Evolutionary conservation across 2,113 vertebrate genomes (phyloP), one percentile per base, ranked within the genome.

Genomic region (Origma solitaria): DNA sequence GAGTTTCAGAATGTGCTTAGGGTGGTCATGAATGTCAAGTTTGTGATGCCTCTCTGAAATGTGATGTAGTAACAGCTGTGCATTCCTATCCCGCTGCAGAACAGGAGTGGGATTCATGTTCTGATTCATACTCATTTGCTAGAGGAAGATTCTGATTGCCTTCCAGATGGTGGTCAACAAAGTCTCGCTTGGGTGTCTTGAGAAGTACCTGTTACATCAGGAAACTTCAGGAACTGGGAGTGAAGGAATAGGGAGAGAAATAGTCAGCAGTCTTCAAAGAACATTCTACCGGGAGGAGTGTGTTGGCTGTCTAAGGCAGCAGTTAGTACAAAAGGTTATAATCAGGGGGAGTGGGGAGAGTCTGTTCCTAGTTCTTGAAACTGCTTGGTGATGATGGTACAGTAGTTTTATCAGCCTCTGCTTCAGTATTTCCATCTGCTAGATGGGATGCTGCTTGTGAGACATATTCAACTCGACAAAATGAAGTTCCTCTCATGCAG

Each of bases 51-150:
- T 94, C 42, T 91, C 78, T 94, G 84, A 73, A 94, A 66, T 95
- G 91, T 96, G 68, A 79, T 80, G 78, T 88, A 81, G 56, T 71
- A 90, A 90, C 96, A 97, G 95, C 94, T 96, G 92, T 91, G 64
- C 92, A 86, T 94, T 94, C 94, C 86, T 88, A 9, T 88, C 75
- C 71, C 0, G 9, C 66, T 87, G 49, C 54, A 64, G 49, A 85
- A 45, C 45, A 77, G 66, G 62, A 86, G 11, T 81, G 64, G 69
- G 51, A 81, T 96, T 95, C 65, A 15, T 54, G 35, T 78, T 83
- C 64, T 91, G 83, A 68, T 90, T 85, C 68, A 44, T 62, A 76
- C 35, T 89, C 28, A 8, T 92, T 66, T 91, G 83, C 70, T 79
- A 50, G 66, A 77, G 81, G 15, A 51, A 79, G 42, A 49, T 91